A percentile compares a stretch with the other conserved stretches of the same genome.
Conservation (phyloP, 2,797 vertebrate species). For the Dipus sagitta region DNA sequence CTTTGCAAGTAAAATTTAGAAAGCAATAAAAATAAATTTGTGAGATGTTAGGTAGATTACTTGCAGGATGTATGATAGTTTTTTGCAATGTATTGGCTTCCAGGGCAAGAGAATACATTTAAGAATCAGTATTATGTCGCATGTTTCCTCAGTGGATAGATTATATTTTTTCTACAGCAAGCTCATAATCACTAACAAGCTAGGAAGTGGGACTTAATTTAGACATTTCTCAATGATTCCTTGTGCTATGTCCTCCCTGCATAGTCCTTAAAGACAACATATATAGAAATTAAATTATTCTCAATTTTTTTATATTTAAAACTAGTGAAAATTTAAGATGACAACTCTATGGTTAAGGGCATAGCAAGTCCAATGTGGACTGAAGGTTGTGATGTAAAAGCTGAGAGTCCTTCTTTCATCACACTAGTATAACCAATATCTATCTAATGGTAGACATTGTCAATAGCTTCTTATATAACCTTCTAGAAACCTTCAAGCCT, state of each 20-base stretch:
- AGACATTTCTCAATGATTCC: not conserved
- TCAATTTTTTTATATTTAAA: conserved; percentile 2
- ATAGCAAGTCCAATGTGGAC: not conserved
- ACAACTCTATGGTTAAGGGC: not conserved
- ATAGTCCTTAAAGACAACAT: not conserved
- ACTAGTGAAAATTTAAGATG: not conserved
- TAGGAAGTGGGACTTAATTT: conserved; percentile 1
- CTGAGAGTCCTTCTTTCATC: not conserved
- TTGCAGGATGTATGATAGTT: not conserved
- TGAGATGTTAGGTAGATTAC: not conserved
- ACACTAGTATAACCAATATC: not conserved
- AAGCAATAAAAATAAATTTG: conserved; percentile 9
- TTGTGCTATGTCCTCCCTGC: not conserved
- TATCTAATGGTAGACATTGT: not conserved
- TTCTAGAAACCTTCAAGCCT: not conserved
- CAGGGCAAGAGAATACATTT: not conserved
- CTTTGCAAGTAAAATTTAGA: conserved; percentile 13
- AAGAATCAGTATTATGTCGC: conserved; percentile 29
- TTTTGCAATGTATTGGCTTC: not conserved
- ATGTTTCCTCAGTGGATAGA: not conserved
- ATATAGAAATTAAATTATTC: conserved; percentile 17
- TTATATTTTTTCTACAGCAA: not conserved
- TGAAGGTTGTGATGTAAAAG: not conserved
- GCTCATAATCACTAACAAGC: conserved; percentile 4
- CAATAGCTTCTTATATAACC: not conserved